phyloP scores from a whole-genome alignment of 2,888 invertebrate species.

The Laothoe populi region DNA sequence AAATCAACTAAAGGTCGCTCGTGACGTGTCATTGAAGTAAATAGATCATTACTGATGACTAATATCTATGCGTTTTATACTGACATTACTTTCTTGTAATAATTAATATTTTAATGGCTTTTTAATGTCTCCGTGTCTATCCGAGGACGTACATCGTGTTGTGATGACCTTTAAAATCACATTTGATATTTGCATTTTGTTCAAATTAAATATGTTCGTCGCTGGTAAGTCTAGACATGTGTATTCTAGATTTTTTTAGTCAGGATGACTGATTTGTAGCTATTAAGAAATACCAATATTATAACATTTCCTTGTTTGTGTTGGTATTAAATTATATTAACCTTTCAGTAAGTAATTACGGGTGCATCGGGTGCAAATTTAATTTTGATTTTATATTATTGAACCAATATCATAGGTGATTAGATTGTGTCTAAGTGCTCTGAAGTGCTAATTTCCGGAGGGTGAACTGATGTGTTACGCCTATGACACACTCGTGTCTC shows the following conservation, averaged over 20 bases:
- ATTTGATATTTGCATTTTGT: background rate
- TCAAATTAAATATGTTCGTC: background rate
- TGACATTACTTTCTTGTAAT: slow-evolving; percentile 27
- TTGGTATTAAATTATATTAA: background rate
- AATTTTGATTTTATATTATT: background rate
- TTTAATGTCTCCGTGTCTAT: slow-evolving; percentile 2
- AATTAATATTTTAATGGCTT: slow-evolving; percentile 25
- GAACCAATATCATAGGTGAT: background rate
- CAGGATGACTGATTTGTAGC: background rate
- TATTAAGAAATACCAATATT: background rate
- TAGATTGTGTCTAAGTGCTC: background rate
- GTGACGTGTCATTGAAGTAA: slow-evolving; percentile 35
- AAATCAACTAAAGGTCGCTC: slow-evolving; percentile 29
- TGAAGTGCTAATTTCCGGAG: background rate
- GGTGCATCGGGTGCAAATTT: too few species aligned
- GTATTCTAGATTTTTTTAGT: background rate
- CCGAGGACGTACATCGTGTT: background rate
- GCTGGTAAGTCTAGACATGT: background rate
- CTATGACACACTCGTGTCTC: background rate
- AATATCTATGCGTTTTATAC: slow-evolving; percentile 25
- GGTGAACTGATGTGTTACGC: background rate
- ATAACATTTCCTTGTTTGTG: background rate
- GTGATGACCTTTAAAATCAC: background rate
- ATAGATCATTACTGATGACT: slow-evolving; percentile 28
- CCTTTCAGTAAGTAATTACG: too few species aligned